Conservation (phyloP, 2,113 vertebrate genomes). For the Macquaria ambigua region DNA sequence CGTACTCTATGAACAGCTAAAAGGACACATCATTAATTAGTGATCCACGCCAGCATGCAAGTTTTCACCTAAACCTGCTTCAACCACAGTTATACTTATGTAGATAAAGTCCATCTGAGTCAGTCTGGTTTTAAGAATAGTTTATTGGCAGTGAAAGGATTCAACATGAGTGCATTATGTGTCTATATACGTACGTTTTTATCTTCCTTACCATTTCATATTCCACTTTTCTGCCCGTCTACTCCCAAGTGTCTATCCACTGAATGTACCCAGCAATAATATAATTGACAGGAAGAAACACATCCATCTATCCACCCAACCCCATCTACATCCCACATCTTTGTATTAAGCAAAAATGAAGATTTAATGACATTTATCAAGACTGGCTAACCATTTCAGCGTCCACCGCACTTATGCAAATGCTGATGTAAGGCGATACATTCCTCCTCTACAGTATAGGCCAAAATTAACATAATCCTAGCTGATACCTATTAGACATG, state of each 20-base stretch:
- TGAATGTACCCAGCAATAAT: neutral
- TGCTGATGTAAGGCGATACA: conserved; percentile 21
- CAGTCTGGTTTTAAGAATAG: neutral
- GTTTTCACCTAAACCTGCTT: neutral
- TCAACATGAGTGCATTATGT: neutral
- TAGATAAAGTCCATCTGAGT: neutral
- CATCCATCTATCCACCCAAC: conserved; percentile 17
- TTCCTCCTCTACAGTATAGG: conserved; percentile 22
- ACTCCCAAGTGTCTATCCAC: neutral
- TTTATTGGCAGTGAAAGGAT: neutral
- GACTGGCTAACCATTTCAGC: conserved; percentile 28
- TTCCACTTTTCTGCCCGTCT: neutral
- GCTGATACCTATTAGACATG: conserved; percentile 19
- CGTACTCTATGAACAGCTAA: conserved; percentile 92
- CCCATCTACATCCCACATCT: conserved; percentile 20
- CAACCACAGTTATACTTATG: neutral
- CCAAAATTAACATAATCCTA: conserved; percentile 72
- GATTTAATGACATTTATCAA: conserved; percentile 54
- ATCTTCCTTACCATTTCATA: neutral
- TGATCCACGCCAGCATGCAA: neutral
- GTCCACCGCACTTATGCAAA: conserved; percentile 59
- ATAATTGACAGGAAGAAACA: conserved; percentile 1
- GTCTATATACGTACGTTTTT: neutral
- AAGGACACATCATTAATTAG: conserved; percentile 47
- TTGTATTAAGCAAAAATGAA: conserved; percentile 11